Evolutionary conservation across 2,797 vertebrate species (phyloP), one percentile per base, ranked within the genome.

Genomic region (Bradypodion ventrale): DNA sequence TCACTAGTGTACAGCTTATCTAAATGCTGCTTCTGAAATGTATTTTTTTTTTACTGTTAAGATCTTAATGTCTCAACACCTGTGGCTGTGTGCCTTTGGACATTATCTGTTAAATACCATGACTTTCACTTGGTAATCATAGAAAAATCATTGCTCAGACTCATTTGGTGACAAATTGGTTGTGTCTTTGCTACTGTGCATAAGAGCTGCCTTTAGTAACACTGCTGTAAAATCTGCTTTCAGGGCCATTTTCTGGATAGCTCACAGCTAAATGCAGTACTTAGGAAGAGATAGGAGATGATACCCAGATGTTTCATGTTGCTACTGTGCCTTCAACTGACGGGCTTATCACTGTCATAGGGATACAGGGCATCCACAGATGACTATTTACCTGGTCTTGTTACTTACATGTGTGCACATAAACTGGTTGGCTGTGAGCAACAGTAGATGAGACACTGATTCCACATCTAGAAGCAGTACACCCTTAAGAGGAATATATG

Each of bases 21-120:
- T 74, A 62, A 85, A 52, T 23, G 7, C n/a, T 74, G 35, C 21
- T 74, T 79, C 35, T 74, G 76, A 65, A 59, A 40, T 84, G 69
- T 40, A n/a, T n/a, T n/a, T 27, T 78, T 27, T 78, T 42, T 78
- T 49, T 46, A 73, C 44, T 37, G 42, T 46, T n/a, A 62, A 49
- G 4, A 4, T 70, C 56, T 72, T 72, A 72, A 78, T 59, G 35
- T 80, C 46, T 65, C 80, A 44, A 80, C 77, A 66, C 42, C 27
- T 80, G 62, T 75, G 32, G 66, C 40, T 29, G 21, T 32, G 29
- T 66, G n/a, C 32, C 37, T 40, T 75, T 75, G 75, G 59, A 21
- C 52, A 9, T 44, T 62, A 42, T 73, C 1, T 46, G 59, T 27
- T 15, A 42, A 27, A 10, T 83, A 59, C 60, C 49, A 74, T 70